These are phyloP conservation scores for Drosophila antonietae DNA, from an alignment of 2,888 invertebrate species.

Conservation along the genomic window DNA sequence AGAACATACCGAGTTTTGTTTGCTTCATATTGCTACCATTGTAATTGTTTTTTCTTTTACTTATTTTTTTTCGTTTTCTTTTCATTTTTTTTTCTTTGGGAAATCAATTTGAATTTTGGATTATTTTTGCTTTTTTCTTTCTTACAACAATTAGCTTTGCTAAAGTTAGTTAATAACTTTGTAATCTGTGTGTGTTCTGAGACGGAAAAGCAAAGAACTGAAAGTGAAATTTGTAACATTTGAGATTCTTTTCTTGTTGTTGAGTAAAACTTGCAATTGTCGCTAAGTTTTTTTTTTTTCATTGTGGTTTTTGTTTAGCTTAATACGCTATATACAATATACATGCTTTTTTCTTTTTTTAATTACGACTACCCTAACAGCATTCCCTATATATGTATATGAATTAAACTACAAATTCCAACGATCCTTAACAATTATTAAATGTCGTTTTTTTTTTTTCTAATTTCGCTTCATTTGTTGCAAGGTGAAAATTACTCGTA, in stretches of 20 bases:
- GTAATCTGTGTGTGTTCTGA: conserved; percentile 25
- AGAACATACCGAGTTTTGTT: conserved; percentile 78
- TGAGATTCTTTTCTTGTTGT: conserved; percentile 1
- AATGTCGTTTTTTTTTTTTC: conserved; percentile 43
- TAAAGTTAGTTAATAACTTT: conserved; percentile 67
- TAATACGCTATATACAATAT: conserved; percentile 75
- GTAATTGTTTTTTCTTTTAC: conserved; percentile 27
- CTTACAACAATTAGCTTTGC: conserved; percentile 84
- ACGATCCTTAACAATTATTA: conserved; percentile 73
- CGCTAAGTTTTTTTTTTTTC: conserved; percentile 13
- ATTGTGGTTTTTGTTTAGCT: conserved; percentile 48
- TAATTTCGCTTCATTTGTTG: conserved; percentile 34
- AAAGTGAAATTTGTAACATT: conserved; percentile 24
- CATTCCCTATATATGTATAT: conserved; percentile 68
- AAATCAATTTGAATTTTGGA: conserved; percentile 62
- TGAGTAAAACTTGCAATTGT: conserved; percentile 35
- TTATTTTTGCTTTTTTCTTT: conserved; percentile 39
- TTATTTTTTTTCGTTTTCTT: conserved; percentile 20
- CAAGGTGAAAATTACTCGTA: conserved; percentile 63
- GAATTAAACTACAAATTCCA: conserved; percentile 77
- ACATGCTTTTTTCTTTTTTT: conserved; percentile 47
- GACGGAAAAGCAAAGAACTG: conserved; percentile 41
- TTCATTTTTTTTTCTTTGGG: conserved; percentile 4
- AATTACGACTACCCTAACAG: conserved; percentile 75
- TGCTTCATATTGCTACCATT: conserved; percentile 75